phyloP scores from a whole-genome alignment of 1,140 invertebrate species.

The Harpegnathos saltator region DNA sequence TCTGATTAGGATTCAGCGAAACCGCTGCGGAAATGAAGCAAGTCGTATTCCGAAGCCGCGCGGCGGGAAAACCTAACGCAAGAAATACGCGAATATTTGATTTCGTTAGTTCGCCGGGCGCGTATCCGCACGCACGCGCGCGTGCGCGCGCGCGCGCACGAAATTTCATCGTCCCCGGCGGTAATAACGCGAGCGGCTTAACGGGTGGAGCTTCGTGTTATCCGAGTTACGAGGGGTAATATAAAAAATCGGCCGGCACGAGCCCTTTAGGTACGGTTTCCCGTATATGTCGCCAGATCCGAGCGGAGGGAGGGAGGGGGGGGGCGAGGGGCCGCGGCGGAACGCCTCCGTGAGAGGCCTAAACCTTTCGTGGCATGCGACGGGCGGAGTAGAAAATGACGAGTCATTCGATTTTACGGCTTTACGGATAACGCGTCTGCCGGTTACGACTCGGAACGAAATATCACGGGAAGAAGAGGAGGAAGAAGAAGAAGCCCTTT shows the following conservation, averaged over 20 bases:
- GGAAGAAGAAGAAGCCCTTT: slow-evolving; percentile 19
- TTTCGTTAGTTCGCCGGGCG: slow-evolving; percentile 29
- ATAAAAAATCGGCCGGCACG: slow-evolving; percentile 48
- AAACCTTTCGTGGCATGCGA: slow-evolving; percentile 14
- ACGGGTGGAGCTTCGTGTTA: slow-evolving; percentile 6
- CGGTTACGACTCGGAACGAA: slow-evolving; percentile 64
- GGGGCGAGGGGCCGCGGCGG: slow-evolving; percentile 13
- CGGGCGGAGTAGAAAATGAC: slow-evolving; percentile 54
- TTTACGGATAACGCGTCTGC: slow-evolving; percentile 63
- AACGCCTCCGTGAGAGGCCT: slow-evolving; percentile 39
- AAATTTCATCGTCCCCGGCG: slow-evolving; percentile 51
- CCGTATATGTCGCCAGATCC: slow-evolving; percentile 34
- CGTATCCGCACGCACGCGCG: slow-evolving; percentile 38
- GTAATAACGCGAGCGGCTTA: slow-evolving; percentile 39
- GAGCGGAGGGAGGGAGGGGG: no score
- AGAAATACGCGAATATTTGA: slow-evolving; percentile 8
- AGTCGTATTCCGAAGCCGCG: neutral
- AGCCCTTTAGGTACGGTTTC: neutral
- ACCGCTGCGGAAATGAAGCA: no score
- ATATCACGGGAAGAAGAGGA: slow-evolving; percentile 44
- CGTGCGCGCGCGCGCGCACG: no score
- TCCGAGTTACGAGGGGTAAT: slow-evolving; percentile 46
- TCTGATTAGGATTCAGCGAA: no score
- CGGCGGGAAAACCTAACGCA: neutral
- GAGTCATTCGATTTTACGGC: slow-evolving; percentile 70